A percentile compares a stretch with the other conserved stretches of the same genome.
Evolutionary conservation across 2,888 invertebrate species (phyloP).

Genomic region (Cephus sareptanus): DNA sequence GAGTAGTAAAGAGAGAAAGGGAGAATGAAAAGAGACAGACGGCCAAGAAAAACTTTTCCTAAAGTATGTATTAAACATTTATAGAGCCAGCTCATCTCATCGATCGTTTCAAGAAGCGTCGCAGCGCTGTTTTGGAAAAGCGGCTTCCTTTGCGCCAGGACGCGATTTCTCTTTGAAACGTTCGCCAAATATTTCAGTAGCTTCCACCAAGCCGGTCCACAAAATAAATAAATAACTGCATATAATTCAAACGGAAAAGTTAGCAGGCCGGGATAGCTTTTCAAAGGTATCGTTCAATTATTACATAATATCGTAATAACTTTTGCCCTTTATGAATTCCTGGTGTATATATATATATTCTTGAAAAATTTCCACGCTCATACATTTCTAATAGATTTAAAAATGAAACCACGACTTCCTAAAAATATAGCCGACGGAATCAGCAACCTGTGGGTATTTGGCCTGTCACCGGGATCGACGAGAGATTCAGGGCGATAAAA

Average conservation of each 20-base stretch:
- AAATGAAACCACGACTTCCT: slow-evolving; percentile 24
- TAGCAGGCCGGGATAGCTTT: slow-evolving; percentile 27
- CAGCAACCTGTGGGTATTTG: slow-evolving; percentile 52
- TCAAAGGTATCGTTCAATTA: slow-evolving; percentile 14
- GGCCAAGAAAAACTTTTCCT: background rate
- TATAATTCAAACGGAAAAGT: background rate
- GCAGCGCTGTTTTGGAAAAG: background rate
- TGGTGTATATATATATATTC: background rate
- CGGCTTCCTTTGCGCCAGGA: background rate
- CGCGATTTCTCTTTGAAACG: background rate
- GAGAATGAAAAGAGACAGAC: background rate
- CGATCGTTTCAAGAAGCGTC: background rate
- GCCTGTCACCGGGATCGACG: slow-evolving; percentile 22
- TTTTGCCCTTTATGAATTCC: background rate
- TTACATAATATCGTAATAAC: background rate
- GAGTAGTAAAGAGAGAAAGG: slow-evolving; percentile 5
- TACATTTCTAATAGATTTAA: slow-evolving; percentile 33
- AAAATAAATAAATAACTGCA: background rate
- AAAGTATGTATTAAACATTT: background rate
- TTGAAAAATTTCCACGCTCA: background rate
- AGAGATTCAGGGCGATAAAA: background rate
- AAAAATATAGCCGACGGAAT: slow-evolving; percentile 37
- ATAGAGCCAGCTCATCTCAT: background rate
- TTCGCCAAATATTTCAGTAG: background rate
- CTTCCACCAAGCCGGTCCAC: background rate